These are phyloP conservation scores for Aethes cnicana DNA, from an alignment of 2,888 invertebrate species.

Conservation along the genomic window DNA sequence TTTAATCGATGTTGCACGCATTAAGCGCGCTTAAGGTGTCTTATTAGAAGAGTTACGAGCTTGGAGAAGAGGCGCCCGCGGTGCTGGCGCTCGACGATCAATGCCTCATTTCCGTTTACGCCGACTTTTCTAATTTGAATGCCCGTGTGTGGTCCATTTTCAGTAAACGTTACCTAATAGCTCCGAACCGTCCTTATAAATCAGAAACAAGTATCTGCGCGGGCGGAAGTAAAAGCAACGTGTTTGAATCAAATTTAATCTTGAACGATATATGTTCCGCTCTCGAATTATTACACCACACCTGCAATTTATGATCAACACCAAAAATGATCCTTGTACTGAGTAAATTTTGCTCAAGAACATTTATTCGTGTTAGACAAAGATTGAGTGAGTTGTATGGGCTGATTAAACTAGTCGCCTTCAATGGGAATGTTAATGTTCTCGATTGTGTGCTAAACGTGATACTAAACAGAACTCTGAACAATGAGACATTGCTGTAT, in stretches of 20 bases:
- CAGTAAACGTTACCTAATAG: slow-evolving; percentile 61
- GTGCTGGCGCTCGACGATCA: slow-evolving; percentile 65
- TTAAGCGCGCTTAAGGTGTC: slow-evolving; percentile 71
- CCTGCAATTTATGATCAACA: not conserved
- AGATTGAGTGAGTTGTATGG: slow-evolving; percentile 51
- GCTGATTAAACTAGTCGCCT: slow-evolving; percentile 56
- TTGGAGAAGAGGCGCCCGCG: slow-evolving; percentile 71
- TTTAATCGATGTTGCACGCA: slow-evolving; percentile 64
- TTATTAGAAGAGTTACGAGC: slow-evolving; percentile 75
- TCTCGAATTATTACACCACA: slow-evolving; percentile 8
- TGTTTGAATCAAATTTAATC: slow-evolving; percentile 22
- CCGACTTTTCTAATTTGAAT: slow-evolving; percentile 72
- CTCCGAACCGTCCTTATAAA: slow-evolving; percentile 55
- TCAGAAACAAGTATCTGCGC: slow-evolving; percentile 42
- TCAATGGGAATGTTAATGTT: slow-evolving; percentile 75
- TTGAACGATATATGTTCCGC: not conserved
- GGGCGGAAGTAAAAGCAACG: slow-evolving; percentile 41
- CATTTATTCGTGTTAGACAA: slow-evolving; percentile 38
- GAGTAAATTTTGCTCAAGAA: slow-evolving; percentile 34
- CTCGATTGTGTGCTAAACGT: slow-evolving; percentile 75
- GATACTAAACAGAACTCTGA: slow-evolving; percentile 60
- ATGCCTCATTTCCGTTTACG: slow-evolving; percentile 76
- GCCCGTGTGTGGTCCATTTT: slow-evolving; percentile 72
- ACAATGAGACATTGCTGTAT: slow-evolving; percentile 68
- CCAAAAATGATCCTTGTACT: slow-evolving; percentile 34